Percentiles rank a stretch among this genome's conserved stretches.
phyloP scores from a whole-genome alignment of 2,797 vertebrate genomes.

The Spheniscus humboldti region DNA sequence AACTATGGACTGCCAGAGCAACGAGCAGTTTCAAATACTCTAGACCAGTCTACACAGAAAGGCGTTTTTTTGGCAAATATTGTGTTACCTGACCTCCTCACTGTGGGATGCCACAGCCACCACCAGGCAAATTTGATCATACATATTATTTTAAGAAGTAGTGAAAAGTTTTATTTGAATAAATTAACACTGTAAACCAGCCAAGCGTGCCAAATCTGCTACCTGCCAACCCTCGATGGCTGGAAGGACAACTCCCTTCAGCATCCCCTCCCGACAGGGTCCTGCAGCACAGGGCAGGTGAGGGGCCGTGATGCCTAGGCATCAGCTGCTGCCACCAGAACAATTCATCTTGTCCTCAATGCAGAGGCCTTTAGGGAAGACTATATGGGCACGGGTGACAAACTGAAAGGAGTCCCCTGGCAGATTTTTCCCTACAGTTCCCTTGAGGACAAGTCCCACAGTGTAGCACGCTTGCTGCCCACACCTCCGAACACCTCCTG shows the following conservation, averaged over 20 bases:
- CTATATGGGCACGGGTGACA: rapidly evolving
- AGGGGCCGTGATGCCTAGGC: not conserved
- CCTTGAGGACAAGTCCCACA: not conserved
- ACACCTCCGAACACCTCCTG: not conserved
- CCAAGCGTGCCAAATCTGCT: not conserved
- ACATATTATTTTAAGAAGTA: not conserved
- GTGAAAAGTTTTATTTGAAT: not conserved
- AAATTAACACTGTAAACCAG: not conserved
- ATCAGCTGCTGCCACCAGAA: not conserved
- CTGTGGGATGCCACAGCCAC: not conserved
- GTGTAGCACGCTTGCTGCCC: no score
- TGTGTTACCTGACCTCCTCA: not conserved
- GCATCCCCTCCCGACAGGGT: rapidly evolving
- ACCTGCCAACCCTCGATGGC: not conserved
- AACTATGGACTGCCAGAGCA: not conserved
- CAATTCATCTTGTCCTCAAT: not conserved
- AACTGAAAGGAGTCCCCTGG: not conserved
- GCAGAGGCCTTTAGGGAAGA: not conserved
- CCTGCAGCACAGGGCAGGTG: not conserved
- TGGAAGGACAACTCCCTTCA: not conserved
- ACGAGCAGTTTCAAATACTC: not conserved
- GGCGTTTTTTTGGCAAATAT: rapidly evolving
- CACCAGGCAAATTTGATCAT: not conserved
- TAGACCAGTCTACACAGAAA: not conserved
- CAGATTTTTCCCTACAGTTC: not conserved